Evolutionary conservation across 2,113 vertebrate genomes (phyloP).

Genomic region (Plectropomus leopardus): DNA sequence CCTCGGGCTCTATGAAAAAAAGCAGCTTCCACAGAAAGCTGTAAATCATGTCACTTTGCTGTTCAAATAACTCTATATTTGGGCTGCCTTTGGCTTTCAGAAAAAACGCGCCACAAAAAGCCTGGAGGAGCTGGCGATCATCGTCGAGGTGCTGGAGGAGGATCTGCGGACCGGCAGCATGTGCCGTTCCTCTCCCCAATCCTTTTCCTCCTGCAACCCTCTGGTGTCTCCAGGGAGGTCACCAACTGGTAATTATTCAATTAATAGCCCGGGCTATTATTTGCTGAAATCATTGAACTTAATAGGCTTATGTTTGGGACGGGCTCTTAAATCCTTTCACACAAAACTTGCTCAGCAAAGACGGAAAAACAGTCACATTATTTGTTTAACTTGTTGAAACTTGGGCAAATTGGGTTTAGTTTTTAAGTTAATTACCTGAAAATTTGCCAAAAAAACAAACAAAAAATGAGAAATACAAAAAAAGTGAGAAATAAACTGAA

Average conservation of each 20-base stretch:
- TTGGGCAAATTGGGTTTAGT: no score
- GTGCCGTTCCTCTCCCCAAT: not conserved
- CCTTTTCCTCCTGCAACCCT: not conserved
- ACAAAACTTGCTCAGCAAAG: no score
- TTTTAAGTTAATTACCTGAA: no score
- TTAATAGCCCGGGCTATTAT: no score
- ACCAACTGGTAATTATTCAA: constrained; percentile 54
- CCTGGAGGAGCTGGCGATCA: constrained; percentile 89
- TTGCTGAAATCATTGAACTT: no score
- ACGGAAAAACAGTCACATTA: no score
- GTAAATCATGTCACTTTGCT: constrained; percentile 2
- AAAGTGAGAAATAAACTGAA: no score
- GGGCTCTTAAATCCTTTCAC: no score
- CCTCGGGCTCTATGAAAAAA: not conserved
- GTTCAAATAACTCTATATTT: not conserved
- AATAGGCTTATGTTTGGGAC: no score
- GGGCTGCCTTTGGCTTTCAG: constrained; percentile 69
- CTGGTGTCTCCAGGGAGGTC: constrained; percentile 35
- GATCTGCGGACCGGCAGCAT: constrained; percentile 82
- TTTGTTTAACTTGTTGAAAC: no score
- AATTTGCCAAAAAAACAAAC: no score
- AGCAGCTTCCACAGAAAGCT: not conserved
- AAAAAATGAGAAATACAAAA: no score
- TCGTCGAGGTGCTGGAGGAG: constrained; percentile 91
- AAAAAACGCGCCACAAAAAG: constrained; percentile 76